These are phyloP conservation scores for Rhopalosiphum maidis DNA, from an alignment of 1,140 invertebrate species.

Conservation along the genomic window DNA sequence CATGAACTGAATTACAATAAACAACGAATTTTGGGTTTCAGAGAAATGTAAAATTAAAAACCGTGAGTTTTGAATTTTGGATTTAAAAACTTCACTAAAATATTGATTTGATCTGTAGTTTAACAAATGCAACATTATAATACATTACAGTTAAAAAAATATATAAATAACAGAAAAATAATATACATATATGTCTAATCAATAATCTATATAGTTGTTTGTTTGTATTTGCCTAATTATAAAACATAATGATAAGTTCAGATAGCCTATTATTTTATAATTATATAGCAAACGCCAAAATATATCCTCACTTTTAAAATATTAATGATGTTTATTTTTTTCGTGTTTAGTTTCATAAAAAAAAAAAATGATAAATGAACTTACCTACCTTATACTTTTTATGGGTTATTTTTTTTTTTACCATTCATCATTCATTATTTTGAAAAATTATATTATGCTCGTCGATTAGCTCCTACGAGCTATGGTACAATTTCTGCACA, in stretches of 20 bases:
- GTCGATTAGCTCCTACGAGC: conserved; percentile 32
- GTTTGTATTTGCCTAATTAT: background rate
- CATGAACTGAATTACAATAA: background rate
- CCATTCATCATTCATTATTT: conserved; percentile 47
- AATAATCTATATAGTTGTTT: background rate
- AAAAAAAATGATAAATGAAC: conserved; percentile 46
- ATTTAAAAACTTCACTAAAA: background rate
- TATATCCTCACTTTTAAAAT: conserved; percentile 31
- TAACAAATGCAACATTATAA: background rate
- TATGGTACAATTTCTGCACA: background rate
- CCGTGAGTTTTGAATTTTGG: background rate
- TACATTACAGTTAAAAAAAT: background rate
- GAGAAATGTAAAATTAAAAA: background rate
- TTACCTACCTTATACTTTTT: conserved; percentile 26
- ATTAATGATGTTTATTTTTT: conserved; percentile 47
- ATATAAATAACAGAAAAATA: background rate
- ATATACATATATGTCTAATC: background rate
- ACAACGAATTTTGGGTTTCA: background rate
- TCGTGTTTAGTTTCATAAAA: conserved; percentile 37
- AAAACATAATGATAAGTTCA: conserved; percentile 29
- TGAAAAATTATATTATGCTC: conserved; percentile 28
- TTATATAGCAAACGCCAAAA: background rate
- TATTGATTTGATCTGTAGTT: background rate
- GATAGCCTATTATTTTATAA: background rate
- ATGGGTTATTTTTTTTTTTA: conserved; percentile 5